These are phyloP conservation scores for Germaria angustata DNA, from an alignment of 2,888 invertebrate genomes.

Conservation along the genomic window DNA sequence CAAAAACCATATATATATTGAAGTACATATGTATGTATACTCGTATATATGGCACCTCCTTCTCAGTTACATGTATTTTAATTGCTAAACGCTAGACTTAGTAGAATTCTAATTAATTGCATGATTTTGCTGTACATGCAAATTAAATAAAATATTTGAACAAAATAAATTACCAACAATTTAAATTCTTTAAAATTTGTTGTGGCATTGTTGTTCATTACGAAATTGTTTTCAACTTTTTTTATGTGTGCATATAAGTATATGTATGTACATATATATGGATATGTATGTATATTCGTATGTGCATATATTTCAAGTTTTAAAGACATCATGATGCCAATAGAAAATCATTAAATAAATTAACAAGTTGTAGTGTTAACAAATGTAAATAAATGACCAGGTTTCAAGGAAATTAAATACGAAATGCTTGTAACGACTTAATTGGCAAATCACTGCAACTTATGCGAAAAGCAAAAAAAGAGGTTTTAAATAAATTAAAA, in stretches of 20 bases:
- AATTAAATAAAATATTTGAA: not conserved
- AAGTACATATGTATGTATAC: no score
- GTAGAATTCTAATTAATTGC: not conserved
- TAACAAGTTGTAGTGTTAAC: conserved; percentile 38
- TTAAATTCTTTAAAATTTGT: conserved; percentile 16
- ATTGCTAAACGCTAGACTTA: not conserved
- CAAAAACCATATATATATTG: no score
- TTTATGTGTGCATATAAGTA: not conserved
- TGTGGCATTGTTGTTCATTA: conserved; percentile 19
- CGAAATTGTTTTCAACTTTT: not conserved
- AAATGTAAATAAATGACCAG: conserved; percentile 46
- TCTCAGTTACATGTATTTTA: not conserved
- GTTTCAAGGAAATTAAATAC: not conserved
- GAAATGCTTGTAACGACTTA: conserved; percentile 36
- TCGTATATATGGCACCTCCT: not conserved
- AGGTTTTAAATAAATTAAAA: not conserved
- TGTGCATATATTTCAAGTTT: not conserved
- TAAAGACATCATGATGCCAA: conserved; percentile 5
- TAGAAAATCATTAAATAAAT: conserved; percentile 44
- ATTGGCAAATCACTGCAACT: conserved; percentile 35
- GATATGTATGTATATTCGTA: no score
- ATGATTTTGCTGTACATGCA: not conserved
- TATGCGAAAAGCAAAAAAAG: not conserved
- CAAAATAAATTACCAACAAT: conserved; percentile 11
- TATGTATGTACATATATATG: no score